phyloP scores from a whole-genome alignment of 2,888 invertebrate genomes.

The Tenthredo scrophulariae region DNA sequence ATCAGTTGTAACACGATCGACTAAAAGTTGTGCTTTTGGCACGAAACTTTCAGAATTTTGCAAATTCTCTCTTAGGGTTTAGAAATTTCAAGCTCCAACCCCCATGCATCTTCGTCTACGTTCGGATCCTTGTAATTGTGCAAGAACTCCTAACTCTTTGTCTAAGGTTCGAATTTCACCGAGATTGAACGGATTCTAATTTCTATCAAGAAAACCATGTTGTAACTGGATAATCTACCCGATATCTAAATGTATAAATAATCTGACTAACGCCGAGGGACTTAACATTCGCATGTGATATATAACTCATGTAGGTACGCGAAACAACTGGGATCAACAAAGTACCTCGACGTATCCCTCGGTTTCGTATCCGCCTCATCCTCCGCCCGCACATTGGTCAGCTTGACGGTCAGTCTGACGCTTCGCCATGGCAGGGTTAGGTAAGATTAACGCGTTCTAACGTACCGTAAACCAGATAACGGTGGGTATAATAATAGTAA shows the following conservation, averaged over 20 bases:
- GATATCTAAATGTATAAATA: neutral
- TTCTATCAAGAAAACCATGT: neutral
- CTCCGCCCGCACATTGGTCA: slow-evolving; percentile 19
- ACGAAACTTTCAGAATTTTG: neutral
- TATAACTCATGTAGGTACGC: neutral
- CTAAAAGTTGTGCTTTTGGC: neutral
- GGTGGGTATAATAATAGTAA: slow-evolving; percentile 28
- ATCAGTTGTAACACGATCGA: neutral
- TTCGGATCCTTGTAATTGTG: neutral
- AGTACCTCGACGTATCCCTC: slow-evolving; percentile 6
- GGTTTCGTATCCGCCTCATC: slow-evolving; percentile 21
- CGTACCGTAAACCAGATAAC: slow-evolving; percentile 42
- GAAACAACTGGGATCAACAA: slow-evolving; percentile 20
- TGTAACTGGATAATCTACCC: neutral
- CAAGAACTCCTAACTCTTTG: neutral
- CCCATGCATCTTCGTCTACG: neutral
- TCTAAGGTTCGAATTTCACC: neutral
- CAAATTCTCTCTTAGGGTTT: neutral
- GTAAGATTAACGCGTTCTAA: slow-evolving; percentile 41
- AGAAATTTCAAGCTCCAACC: neutral
- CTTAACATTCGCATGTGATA: neutral
- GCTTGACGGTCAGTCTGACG: slow-evolving; percentile 27
- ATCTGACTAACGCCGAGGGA: neutral
- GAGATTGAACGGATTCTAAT: neutral
- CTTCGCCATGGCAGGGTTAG: slow-evolving; percentile 14